Conservation (phyloP, 1,140 invertebrate species). For the Sinonovacula constricta region DNA sequence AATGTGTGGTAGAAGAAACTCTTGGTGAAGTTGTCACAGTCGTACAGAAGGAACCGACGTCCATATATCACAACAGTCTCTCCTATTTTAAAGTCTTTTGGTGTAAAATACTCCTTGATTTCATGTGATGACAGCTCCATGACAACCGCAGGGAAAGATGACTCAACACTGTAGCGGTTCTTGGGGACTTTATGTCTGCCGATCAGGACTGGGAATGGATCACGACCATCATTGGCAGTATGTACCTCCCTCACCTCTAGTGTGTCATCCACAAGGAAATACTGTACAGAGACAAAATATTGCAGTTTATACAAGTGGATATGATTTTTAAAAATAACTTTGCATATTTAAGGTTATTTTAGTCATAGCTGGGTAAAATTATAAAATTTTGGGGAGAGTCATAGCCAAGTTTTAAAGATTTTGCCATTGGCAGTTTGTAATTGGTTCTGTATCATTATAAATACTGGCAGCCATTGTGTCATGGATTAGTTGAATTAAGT, state of each 20-base stretch:
- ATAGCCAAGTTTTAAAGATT: not conserved
- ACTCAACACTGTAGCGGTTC: conserved; percentile 86
- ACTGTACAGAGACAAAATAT: conserved; percentile 80
- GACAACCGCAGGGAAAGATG: conserved; percentile 76
- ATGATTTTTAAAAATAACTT: too few relatives aligned
- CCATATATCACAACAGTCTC: conserved; percentile 89
- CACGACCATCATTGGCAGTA: conserved; percentile 84
- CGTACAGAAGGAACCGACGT: conserved; percentile 87
- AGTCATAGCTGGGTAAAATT: too few relatives aligned
- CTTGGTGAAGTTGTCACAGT: conserved; percentile 89
- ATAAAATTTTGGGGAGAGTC: too few relatives aligned
- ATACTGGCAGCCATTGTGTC: not conserved
- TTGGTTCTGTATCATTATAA: not conserved
- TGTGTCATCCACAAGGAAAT: conserved; percentile 89
- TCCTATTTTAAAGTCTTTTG: conserved; percentile 88
- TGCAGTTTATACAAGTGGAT: too few relatives aligned
- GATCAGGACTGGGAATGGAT: conserved; percentile 86
- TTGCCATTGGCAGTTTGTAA: not conserved
- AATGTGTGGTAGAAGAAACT: conserved; percentile 87
- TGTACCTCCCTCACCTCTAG: conserved; percentile 87
- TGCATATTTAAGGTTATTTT: too few relatives aligned
- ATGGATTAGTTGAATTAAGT: too few relatives aligned
- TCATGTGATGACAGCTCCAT: conserved; percentile 85
- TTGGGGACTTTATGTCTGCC: conserved; percentile 88
- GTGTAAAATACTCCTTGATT: conserved; percentile 85